phyloP scores from a whole-genome alignment of 2,888 invertebrate genomes.

The Drosophila maculinotata region DNA sequence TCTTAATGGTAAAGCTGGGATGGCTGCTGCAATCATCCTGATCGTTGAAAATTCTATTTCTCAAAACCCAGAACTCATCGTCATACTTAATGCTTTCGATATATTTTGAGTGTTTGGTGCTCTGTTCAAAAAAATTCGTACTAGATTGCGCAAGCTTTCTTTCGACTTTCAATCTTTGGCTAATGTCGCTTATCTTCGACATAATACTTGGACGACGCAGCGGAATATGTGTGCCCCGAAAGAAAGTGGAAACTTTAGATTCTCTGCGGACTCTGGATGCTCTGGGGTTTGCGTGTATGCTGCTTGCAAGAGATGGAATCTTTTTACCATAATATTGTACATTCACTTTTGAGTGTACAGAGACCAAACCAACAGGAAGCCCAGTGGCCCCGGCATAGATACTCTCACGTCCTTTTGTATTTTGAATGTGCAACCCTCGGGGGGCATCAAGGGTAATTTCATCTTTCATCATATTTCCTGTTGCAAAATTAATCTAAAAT shows the following conservation, averaged over 20 bases:
- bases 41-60: conserved; percentile 14
- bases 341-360: too few relatives aligned
- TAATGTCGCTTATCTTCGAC: not conserved
- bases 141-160: not conserved
- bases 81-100: not conserved
- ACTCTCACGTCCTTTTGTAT: not conserved
- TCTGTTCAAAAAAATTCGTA: not conserved
- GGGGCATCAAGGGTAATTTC: not conserved
- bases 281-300: too few relatives aligned
- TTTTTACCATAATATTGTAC: too few relatives aligned
- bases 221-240: not conserved
- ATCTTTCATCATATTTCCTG: conserved; percentile 1
- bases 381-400: too few relatives aligned
- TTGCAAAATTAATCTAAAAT: not conserved
- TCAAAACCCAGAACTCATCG: not conserved
- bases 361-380: too few relatives aligned
- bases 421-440: not conserved
- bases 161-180: not conserved
- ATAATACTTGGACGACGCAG: too few relatives aligned
- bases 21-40: conserved; percentile 41
- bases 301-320: too few relatives aligned
- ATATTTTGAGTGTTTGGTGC: accelerated
- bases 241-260: not conserved
- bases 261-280: too few relatives aligned
- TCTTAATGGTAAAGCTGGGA: conserved; percentile 50